These are phyloP conservation scores for Ardeotis arabs DNA, from an alignment of 2,113 vertebrate species.

Conservation along the genomic window DNA sequence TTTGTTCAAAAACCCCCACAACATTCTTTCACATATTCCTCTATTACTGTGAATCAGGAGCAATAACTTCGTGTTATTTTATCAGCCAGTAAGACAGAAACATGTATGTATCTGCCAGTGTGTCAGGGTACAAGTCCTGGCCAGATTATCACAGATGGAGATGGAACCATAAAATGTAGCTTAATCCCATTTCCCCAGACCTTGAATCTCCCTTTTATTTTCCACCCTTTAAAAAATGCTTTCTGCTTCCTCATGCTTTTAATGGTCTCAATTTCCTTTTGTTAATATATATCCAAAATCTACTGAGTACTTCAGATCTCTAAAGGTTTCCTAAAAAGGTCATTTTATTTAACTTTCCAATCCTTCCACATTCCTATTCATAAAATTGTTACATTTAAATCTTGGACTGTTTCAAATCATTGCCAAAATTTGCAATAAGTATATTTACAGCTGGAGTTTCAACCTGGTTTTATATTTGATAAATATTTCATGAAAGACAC, in stretches of 20 bases:
- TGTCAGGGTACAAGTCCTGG: neutral
- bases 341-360: neutral
- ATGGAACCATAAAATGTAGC: neutral
- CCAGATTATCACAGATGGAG: neutral
- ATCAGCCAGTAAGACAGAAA: neutral
- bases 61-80: neutral
- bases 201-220: neutral
- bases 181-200: neutral
- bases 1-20: neutral
- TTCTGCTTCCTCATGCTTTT: neutral
- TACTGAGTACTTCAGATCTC: neutral
- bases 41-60: neutral
- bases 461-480: neutral
- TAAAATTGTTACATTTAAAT: neutral
- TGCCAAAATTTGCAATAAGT: neutral
- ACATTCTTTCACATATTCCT: neutral
- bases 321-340: neutral
- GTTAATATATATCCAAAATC: neutral
- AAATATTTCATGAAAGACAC: neutral
- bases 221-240: neutral
- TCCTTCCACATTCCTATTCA: neutral
- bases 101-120: accelerated
- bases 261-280: neutral
- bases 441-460: neutral
- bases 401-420: neutral